Base-by-base conservation (phyloP, 2,888 invertebrate genomes). In the Ormyrus labotus region DNA sequence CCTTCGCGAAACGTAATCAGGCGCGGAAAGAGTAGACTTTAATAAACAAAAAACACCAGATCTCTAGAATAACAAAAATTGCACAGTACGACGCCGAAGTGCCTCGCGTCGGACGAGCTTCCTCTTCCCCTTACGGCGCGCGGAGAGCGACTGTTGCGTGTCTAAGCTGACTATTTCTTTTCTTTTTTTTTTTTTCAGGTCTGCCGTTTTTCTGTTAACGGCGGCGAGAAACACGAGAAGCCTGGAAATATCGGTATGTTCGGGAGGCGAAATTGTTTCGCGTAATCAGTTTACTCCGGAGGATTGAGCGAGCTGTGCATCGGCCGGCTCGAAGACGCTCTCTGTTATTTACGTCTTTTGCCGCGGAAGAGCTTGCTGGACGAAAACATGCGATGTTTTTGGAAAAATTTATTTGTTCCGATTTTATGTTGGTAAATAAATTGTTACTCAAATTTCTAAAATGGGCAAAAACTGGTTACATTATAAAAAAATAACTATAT, bases 231-330 rank as follows among this genome's bases (percentile, higher is more conserved):
- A 69, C 47, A 73, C 55, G 61, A 72, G 63, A 61, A 48, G 48
- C 67, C 69, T 63, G 63, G 63, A 73, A 73, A 69, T 64, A 69
- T 79, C 51, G 34, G 63, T 47, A 51, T 8, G 9, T 47, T 63
- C 61, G 45, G 19, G n/a, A n/a, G 63, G 47, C 68, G 65, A 64
- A 71, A 72, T 80, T 72, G 76, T 76, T 81, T 77, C 47, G 67
- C 51, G 45, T 57, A 76, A 80, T 80, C 76, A 76, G 68, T 63
- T 80, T 74, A 65, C 60, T 55, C 75, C 61, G 9, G 51, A n/a
- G 60, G n/a, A 76, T 72, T 60, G 53, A 34, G 34, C 34, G 34
- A 64, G 74, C 63, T 58, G 57, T 58, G 57, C 58, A 13, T 55
- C 55, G 47, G 48, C 34, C 8, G n/a, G 13, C 55, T 19, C 7